Conservation (phyloP, 1,140 invertebrate genomes). For the Drosophila oshimai region DNA sequence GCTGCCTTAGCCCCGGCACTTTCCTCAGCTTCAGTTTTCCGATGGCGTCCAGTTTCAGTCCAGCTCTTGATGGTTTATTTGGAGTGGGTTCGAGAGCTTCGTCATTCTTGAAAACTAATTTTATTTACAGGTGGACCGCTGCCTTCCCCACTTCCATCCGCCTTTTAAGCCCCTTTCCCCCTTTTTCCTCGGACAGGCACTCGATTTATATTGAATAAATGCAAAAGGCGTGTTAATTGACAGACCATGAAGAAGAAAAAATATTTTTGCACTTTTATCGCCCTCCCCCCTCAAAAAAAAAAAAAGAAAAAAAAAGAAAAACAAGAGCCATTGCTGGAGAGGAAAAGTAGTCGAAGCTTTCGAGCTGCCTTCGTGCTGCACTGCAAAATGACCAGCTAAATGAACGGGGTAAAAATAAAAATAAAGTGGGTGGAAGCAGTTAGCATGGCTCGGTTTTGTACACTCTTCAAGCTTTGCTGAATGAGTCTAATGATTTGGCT, state of each 20-base stretch:
- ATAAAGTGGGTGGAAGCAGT: not conserved
- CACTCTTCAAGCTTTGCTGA: conserved; percentile 1
- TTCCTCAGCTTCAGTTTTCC: not conserved
- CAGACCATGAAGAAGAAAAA: conserved; percentile 75
- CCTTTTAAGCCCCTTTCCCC: not conserved
- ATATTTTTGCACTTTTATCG: conserved; percentile 71
- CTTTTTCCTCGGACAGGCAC: conserved; percentile 8
- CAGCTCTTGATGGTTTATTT: conserved; percentile 8
- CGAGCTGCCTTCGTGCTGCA: conserved; percentile 12
- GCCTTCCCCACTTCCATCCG: not conserved
- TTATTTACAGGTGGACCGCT: conserved; percentile 59
- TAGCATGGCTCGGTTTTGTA: not conserved
- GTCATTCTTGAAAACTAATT: conserved; percentile 72
- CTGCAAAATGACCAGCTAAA: conserved; percentile 51
- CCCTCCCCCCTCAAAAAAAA: not conserved
- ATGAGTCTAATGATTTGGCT: not conserved
- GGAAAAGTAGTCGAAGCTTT: conserved; percentile 13
- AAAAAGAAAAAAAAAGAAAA: conserved; percentile 7
- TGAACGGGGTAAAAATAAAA: not conserved
- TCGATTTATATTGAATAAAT: conserved; percentile 80
- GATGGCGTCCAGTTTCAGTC: not conserved
- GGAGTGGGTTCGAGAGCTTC: conserved; percentile 21
- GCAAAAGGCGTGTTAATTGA: conserved; percentile 80
- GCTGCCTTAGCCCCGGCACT: not conserved
- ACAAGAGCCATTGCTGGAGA: not conserved